Evolutionary conservation across 2,888 invertebrate species (phyloP), one percentile per base, ranked within the genome.

Genomic region (Rhagium mordax): DNA sequence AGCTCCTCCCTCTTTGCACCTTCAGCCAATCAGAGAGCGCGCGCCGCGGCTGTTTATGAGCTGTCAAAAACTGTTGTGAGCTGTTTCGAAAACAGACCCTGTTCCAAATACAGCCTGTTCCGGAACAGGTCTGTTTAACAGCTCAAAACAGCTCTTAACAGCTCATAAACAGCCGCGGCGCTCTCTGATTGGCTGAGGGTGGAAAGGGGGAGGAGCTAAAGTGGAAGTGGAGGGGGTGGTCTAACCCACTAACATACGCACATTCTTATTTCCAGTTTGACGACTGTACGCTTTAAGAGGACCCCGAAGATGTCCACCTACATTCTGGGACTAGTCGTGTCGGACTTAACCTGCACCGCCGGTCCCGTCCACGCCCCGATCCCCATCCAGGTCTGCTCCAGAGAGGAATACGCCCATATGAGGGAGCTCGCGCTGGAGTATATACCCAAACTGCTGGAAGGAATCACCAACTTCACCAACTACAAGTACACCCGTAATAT

Each of bases 391-490:
- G 89, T 87, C 0, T 87, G 85, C 82, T 90, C 90, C 0, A 86
- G 90, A 65, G 87, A 87, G 8, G 86, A 86, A 7, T 89, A 90
- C 0, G 85, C 89, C 0, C 79, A 80, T 0, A 89, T 90, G 77
- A 89, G 88, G 1, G 61, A 82, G 0, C 90, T 89, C 74, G 88
- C 91, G 0, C 84, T 88, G 1, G 78, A 86, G 0, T 83, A 89
- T 1, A 91, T 90, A 0, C 86, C 88, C 15, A 75, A 88, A 68
- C 88, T 89, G 76, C 86, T 91, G 41, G 84, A 72, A 61, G 86
- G 86, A 61, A 84, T 94, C 90, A 90, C 88, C 80, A 79, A 89
- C 55, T 91, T 92, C 85, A 91, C 95, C 79, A 90, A 85, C 0
- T 83, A 90, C n/a, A 81, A 89, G n/a, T 74, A 75, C 16, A 20